Base-by-base conservation (phyloP, 2,113 vertebrate species). In the Natator depressus region DNA sequence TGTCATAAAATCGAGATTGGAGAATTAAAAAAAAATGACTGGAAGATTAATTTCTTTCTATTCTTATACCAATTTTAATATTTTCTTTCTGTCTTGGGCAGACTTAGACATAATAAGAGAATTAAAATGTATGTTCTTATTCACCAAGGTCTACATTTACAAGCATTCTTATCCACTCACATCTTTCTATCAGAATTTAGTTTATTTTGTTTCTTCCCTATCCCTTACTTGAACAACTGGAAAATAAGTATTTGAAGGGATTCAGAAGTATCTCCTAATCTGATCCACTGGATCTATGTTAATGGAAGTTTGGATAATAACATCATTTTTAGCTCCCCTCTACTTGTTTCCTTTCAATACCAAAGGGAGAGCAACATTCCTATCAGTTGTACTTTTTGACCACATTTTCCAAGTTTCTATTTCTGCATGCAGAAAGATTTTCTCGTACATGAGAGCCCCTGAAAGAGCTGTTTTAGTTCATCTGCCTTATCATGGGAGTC, bases 401-500 rank as follows among this genome's bases (percentile, higher is more conserved):
- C 47, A 47, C 57, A 17, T 65, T 91, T 93, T 78, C 42, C 49
- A 95, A 92, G 89, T 97, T 11, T 59, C 92, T 22, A 75, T 91
- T 97, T 96, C 54, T 97, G 51, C 53, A 59, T 93, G 93, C 75
- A 90, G 87, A 96, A 95, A 96, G 50, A 82, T 80, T 35, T 91
- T 95, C 89, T 87, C 65, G 69, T 92, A 85, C 57, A 35, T 94
- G 93, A 91, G 53, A 95, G 54, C n/a, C 76, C 91, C 92, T 54
- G 1, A 72, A 97, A 97, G 94, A 94, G 72, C 80, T 83, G 27
- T 82, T 93, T 97, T 29, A 49, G 81, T 92, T 93, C 87, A 38
- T 65, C 96, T 92, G 87, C 97, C 92, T 98, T 97, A 97, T 84
- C 96, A 92, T 8, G 80, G 62, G 91, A 96, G 93, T 93, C 94